Evolutionary conservation across 2,797 vertebrate species (phyloP).

Genomic region (Cichlasoma orientale): DNA sequence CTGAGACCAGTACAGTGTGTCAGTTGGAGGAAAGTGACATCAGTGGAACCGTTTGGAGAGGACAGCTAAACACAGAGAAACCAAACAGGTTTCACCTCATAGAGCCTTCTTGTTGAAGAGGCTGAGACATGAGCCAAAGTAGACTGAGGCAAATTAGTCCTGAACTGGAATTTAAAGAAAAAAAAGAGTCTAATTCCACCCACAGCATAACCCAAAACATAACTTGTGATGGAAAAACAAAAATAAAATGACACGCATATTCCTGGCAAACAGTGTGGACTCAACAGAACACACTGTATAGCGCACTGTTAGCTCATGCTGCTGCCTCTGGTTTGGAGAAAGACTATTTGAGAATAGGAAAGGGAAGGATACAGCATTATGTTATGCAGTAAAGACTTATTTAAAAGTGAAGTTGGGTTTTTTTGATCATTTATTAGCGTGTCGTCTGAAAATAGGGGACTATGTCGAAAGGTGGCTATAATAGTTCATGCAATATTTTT

Average conservation of each 20-base stretch:
- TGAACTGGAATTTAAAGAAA: constrained; percentile 27
- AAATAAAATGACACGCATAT: constrained; percentile 50
- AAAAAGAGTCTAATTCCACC: constrained; percentile 34
- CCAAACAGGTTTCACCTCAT: constrained; percentile 28
- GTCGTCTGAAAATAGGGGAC: too few species aligned
- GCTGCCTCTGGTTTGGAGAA: not conserved
- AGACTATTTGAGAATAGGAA: not conserved
- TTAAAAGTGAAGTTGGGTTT: not conserved
- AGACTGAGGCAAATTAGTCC: constrained; percentile 55
- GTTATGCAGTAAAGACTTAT: not conserved
- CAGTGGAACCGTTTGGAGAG: constrained; percentile 69
- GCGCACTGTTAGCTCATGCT: constrained; percentile 2
- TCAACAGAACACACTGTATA: constrained; percentile 3
- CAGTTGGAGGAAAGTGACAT: constrained; percentile 57
- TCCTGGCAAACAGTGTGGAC: constrained; percentile 45
- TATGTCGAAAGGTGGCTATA: not conserved
- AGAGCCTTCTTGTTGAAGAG: constrained; percentile 65
- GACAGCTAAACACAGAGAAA: constrained; percentile 39
- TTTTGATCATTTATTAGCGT: not conserved
- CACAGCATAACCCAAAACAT: constrained; percentile 41
- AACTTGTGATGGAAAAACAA: constrained; percentile 46
- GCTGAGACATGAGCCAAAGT: constrained; percentile 38
- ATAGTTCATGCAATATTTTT: too few species aligned
- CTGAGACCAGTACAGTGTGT: constrained; percentile 22
- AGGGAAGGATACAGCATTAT: not conserved